These are phyloP conservation scores for Amphiduros pacificus DNA, from an alignment of 2,888 invertebrate genomes.

Conservation along the genomic window DNA sequence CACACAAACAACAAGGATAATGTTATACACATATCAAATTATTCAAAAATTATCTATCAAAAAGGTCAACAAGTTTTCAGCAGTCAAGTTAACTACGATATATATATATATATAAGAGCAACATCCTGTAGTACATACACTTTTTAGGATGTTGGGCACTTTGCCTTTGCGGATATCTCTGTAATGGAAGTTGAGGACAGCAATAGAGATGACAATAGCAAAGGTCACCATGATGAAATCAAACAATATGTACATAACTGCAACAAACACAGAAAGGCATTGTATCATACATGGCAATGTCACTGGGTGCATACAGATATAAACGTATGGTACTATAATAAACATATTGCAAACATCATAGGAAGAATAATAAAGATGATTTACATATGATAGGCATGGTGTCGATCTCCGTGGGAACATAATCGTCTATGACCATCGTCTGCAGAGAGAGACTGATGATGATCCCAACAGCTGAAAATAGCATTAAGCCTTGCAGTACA, in stretches of 20 bases:
- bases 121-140: conserved; percentile 9
- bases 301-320: background rate
- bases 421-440: conserved; percentile 11
- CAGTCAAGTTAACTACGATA: background rate
- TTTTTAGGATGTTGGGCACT: conserved; percentile 19
- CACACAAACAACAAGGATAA: background rate
- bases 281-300: background rate
- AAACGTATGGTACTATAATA: too few relatives aligned
- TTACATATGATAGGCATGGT: conserved; percentile 20
- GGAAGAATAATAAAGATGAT: background rate
- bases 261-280: background rate
- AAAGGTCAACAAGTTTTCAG: too few relatives aligned
- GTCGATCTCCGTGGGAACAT: conserved; percentile 22
- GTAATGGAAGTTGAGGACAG: conserved; percentile 14
- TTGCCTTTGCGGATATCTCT: conserved; percentile 8
- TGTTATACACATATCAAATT: background rate
- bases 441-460: conserved; percentile 14
- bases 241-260: conserved; percentile 17
- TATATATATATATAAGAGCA: background rate
- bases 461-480: conserved; percentile 20
- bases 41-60: background rate
- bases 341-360: background rate
- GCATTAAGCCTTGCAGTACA: too few relatives aligned
- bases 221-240: conserved; percentile 11
- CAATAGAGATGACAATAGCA: conserved; percentile 7